A percentile compares a stretch with the other conserved stretches of the same genome.
phyloP scores from a whole-genome alignment of 2,888 invertebrate genomes.

The Caenorhabditis doughertyi region DNA sequence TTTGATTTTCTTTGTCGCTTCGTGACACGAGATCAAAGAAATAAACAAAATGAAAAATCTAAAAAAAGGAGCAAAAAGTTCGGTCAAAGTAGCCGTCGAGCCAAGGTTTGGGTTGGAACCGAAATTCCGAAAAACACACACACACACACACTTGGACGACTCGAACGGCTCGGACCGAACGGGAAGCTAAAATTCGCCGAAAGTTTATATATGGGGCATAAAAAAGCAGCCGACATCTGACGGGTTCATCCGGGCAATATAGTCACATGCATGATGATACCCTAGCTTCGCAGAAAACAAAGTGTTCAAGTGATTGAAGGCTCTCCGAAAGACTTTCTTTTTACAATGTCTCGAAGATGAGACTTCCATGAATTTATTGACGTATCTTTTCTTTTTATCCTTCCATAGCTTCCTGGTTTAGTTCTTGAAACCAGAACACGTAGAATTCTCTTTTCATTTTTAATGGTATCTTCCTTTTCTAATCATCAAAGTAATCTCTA shows the following conservation, averaged over 20 bases:
- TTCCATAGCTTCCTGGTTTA: too few species aligned
- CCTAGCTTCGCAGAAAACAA: too few species aligned
- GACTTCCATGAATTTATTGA: too few species aligned
- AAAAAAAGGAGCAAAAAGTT: neutral
- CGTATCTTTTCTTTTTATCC: too few species aligned
- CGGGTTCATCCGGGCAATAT: neutral
- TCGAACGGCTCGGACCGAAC: neutral
- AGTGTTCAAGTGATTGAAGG: too few species aligned
- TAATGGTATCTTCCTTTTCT: too few species aligned
- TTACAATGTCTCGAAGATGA: too few species aligned
- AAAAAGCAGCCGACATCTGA: neutral
- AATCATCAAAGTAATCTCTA: too few species aligned
- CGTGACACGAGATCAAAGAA: too few species aligned
- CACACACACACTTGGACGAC: neutral
- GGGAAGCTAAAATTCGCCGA: neutral
- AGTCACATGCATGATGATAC: neutral
- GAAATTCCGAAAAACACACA: neutral
- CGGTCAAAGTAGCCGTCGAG: neutral
- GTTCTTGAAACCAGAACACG: too few species aligned
- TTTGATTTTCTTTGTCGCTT: conserved; percentile 37
- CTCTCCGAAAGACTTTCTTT: too few species aligned
- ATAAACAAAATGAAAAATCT: neutral
- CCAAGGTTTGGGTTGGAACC: neutral
- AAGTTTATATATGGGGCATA: neutral
- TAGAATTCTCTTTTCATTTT: too few species aligned